Evolutionary conservation across 2,113 vertebrate species (phyloP).

Genomic region (Parus major): DNA sequence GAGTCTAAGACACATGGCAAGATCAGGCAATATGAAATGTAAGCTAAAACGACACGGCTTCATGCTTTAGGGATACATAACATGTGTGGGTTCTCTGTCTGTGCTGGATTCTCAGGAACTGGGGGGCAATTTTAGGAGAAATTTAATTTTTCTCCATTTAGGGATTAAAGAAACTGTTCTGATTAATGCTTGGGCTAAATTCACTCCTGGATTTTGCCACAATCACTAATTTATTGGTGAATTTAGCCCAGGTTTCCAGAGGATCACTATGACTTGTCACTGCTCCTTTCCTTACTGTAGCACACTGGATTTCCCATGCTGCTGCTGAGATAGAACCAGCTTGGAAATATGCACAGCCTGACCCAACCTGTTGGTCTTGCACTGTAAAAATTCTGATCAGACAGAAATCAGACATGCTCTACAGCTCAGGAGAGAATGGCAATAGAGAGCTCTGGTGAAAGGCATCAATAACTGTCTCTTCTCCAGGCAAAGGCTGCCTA

Average conservation of each 20-base stretch:
- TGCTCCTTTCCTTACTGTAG: not conserved
- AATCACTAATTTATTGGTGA: not conserved
- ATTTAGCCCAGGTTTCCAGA: not conserved
- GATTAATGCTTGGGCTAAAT: not conserved
- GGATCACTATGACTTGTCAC: not conserved
- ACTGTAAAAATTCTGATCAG: not conserved
- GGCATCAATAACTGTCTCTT: not conserved
- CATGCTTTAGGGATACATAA: not conserved
- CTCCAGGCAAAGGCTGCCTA: not conserved
- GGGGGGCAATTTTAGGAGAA: not conserved
- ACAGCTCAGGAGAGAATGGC: not conserved
- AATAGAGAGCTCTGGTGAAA: not conserved
- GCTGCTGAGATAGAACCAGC: not conserved
- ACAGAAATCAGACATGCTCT: not conserved
- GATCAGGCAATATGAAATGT: not conserved
- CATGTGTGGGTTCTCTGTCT: rapidly evolving
- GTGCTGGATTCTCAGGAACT: not conserved
- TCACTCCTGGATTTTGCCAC: not conserved
- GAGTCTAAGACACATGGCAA: not conserved
- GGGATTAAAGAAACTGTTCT: not conserved
- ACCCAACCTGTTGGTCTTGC: not conserved
- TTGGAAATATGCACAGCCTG: not conserved
- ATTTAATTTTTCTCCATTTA: not conserved
- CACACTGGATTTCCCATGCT: not conserved
- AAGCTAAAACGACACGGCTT: not conserved